These are phyloP conservation scores for Alectura lathami DNA, from an alignment of 2,113 vertebrate species.

Conservation along the genomic window DNA sequence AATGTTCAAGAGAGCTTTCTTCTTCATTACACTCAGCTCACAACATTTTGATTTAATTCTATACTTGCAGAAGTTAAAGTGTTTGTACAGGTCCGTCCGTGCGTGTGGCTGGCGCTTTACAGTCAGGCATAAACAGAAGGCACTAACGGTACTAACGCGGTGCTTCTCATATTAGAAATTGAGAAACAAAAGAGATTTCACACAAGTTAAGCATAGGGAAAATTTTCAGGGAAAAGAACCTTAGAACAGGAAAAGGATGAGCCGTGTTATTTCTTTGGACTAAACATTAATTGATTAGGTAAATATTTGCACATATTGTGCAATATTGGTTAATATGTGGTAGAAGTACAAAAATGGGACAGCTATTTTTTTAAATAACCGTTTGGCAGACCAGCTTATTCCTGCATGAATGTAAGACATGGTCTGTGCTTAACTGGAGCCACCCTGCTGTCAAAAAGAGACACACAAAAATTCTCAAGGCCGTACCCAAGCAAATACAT, in stretches of 20 bases:
- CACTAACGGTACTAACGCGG: accelerated
- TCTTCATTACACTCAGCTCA: not conserved
- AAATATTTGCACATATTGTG: not conserved
- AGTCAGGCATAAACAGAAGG: not conserved
- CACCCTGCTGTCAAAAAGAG: slow-evolving; percentile 7
- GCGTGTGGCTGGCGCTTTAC: not conserved
- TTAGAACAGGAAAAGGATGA: not conserved
- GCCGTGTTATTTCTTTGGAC: not conserved
- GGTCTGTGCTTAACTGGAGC: not conserved
- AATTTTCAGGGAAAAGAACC: not conserved
- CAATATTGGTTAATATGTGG: not conserved
- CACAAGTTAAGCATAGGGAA: not conserved
- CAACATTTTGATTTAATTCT: not conserved
- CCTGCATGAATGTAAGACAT: not conserved
- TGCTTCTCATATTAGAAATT: not conserved
- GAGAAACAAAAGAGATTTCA: not conserved
- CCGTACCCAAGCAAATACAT: not conserved
- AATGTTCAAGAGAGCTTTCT: not conserved
- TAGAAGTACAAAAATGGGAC: not conserved
- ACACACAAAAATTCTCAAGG: not conserved
- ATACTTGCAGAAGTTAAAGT: not conserved
- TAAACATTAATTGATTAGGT: not conserved
- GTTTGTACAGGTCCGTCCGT: not conserved
- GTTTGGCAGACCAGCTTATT: not conserved
- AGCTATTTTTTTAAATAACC: not conserved